A percentile compares a stretch with the other conserved stretches of the same genome.
These are phyloP conservation scores for Caenorhabditis doughertyi DNA, from an alignment of 2,888 invertebrate species.

Conservation along the genomic window DNA sequence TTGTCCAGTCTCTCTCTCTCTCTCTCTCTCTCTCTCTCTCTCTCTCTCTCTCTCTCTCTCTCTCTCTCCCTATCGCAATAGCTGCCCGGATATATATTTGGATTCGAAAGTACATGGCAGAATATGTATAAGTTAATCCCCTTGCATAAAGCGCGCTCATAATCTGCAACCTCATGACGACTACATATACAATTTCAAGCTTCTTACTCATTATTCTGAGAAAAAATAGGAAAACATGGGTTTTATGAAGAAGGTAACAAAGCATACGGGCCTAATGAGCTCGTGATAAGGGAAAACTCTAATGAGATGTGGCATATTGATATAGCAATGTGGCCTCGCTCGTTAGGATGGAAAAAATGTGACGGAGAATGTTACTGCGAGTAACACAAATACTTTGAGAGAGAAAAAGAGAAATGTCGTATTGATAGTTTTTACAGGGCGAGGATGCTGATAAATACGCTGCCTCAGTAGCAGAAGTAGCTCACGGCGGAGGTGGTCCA, in stretches of 20 bases:
- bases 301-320: conserved; percentile 23
- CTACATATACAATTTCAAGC: neutral
- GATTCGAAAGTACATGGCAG: neutral
- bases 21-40: neutral
- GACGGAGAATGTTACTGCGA: neutral
- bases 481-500: conserved; percentile 54
- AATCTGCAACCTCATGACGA: conserved; percentile 9
- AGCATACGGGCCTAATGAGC: conserved; percentile 5
- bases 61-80: too few species aligned
- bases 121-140: conserved; percentile 19
- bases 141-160: neutral
- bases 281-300: conserved; percentile 16
- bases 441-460: conserved; percentile 62
- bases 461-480: conserved; percentile 65
- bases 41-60: neutral
- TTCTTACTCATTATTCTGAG: neutral
- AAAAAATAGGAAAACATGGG: neutral
- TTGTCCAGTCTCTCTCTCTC: too few species aligned
- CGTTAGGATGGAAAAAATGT: neutral
- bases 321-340: neutral
- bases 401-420: neutral
- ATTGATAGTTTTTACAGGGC: conserved; percentile 14
- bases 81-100: neutral
- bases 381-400: neutral
- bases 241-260: neutral